Conservation (phyloP, 2,888 invertebrate genomes). For the Cryptus viduatorius region DNA sequence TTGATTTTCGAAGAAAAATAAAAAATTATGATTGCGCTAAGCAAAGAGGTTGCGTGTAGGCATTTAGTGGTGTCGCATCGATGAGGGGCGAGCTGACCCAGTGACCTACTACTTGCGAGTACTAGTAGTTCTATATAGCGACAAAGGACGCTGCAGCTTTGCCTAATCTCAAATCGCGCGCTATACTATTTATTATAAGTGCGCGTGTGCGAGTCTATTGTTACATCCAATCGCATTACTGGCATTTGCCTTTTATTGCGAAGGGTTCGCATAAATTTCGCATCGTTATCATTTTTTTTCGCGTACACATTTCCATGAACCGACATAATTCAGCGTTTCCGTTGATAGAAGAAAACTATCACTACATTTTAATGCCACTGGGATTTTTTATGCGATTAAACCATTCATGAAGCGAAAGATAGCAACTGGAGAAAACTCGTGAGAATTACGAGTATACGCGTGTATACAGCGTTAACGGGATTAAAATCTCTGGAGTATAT, state of each 20-base stretch:
- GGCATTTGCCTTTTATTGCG: neutral
- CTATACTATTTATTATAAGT: constrained; percentile 1
- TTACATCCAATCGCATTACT: constrained; percentile 4
- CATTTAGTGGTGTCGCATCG: constrained; percentile 75
- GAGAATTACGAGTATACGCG: constrained; percentile 18
- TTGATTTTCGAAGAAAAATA: neutral
- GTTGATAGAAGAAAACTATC: neutral
- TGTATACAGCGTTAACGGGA: constrained; percentile 20
- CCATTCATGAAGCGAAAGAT: neutral
- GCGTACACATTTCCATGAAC: neutral
- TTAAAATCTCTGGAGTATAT: constrained; percentile 31
- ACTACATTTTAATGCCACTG: neutral
- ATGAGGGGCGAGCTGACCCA: constrained; percentile 76
- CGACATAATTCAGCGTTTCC: neutral
- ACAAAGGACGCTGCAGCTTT: constrained; percentile 68
- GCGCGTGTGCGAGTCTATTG: neutral
- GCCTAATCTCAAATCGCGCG: constrained; percentile 70
- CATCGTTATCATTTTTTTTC: neutral
- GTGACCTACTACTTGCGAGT: constrained; percentile 74
- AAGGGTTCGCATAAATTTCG: neutral
- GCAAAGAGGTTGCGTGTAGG: constrained; percentile 68
- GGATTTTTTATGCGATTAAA: neutral
- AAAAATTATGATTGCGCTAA: constrained; percentile 34
- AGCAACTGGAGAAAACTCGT: neutral
- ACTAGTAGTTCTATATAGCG: constrained; percentile 60